Evolutionary conservation across 92 coral and sea anemone species (phyloP).

Genomic region (Epizoanthus scotinus): DNA sequence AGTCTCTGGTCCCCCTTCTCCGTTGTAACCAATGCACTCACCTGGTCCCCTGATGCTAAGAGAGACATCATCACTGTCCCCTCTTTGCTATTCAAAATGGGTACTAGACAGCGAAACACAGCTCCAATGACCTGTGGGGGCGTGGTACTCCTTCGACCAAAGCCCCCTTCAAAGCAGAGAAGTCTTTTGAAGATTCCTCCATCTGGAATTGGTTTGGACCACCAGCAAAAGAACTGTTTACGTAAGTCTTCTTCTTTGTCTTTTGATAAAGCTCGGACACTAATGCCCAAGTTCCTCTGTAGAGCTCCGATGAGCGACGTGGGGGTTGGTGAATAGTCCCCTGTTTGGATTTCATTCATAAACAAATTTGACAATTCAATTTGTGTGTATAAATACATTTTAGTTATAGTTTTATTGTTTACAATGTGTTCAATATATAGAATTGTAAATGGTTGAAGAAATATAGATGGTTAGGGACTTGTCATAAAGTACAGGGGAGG

Average conservation of each 20-base stretch:
- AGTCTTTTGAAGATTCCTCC: slow-evolving; percentile 72
- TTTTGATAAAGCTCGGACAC: slow-evolving; percentile 72
- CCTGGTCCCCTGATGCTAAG: slow-evolving; percentile 94
- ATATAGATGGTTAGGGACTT: too few relatives aligned
- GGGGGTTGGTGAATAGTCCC: slow-evolving; percentile 91
- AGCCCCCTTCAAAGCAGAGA: slow-evolving; percentile 95
- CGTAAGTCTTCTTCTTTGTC: slow-evolving; percentile 96
- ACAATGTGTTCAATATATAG: too few relatives aligned
- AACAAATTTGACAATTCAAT: too few relatives aligned
- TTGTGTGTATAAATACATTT: too few relatives aligned
- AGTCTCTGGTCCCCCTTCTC: too few relatives aligned
- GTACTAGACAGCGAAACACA: slow-evolving; percentile 89
- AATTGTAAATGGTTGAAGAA: too few relatives aligned
- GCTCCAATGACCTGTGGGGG: slow-evolving; percentile 94
- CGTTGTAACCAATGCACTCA: slow-evolving; percentile 1
- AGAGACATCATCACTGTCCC: slow-evolving; percentile 95
- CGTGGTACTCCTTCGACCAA: slow-evolving; percentile 61
- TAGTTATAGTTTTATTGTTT: too few relatives aligned
- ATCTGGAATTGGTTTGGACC: slow-evolving; percentile 91
- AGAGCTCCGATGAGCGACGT: slow-evolving; percentile 90
- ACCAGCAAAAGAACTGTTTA: slow-evolving; percentile 90
- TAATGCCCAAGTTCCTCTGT: slow-evolving; percentile 65
- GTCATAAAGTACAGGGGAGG: too few relatives aligned
- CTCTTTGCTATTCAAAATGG: slow-evolving; percentile 76
- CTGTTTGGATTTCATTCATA: slow-evolving; percentile 25